phyloP scores from a whole-genome alignment of 2,113 vertebrate species.

The Centropristis striata region DNA sequence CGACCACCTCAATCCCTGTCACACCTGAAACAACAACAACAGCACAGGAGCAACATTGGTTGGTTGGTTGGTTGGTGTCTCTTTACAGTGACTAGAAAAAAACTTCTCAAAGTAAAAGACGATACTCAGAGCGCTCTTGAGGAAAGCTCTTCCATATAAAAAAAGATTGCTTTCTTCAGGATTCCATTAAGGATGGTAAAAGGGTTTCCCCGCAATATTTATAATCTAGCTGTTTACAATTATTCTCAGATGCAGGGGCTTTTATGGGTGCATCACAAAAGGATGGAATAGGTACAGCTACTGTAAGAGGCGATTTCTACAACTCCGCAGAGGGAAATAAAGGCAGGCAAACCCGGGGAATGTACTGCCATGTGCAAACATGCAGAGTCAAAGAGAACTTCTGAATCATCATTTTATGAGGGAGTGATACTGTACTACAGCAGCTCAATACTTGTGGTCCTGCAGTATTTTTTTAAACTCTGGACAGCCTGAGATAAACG shows the following conservation, averaged over 20 bases:
- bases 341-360: conserved; percentile 18
- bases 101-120: conserved; percentile 2
- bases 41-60: neutral
- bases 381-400: conserved; percentile 24
- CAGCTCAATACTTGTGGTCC: conserved; percentile 25
- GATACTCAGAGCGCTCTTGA: conserved; percentile 13
- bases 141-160: conserved; percentile 49
- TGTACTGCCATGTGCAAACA: conserved; percentile 35
- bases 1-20: conserved; percentile 93
- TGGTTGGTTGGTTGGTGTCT: neutral
- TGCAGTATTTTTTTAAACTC: conserved; percentile 36
- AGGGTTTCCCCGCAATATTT: conserved; percentile 59
- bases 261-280: conserved; percentile 70
- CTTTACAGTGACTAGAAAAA: neutral
- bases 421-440: conserved; percentile 9
- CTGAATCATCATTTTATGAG: conserved; percentile 47
- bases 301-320: conserved; percentile 29
- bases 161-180: conserved; percentile 45
- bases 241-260: conserved; percentile 62
- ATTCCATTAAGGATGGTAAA: conserved; percentile 65
- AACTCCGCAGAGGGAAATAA: conserved; percentile 46
- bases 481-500: conserved; percentile 26
- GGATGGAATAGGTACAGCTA: conserved; percentile 33
- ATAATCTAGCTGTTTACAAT: conserved; percentile 78
- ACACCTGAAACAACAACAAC: conserved; percentile 86